phyloP scores from a whole-genome alignment of 2,888 invertebrate genomes.

The Tanypteryx hageni region DNA sequence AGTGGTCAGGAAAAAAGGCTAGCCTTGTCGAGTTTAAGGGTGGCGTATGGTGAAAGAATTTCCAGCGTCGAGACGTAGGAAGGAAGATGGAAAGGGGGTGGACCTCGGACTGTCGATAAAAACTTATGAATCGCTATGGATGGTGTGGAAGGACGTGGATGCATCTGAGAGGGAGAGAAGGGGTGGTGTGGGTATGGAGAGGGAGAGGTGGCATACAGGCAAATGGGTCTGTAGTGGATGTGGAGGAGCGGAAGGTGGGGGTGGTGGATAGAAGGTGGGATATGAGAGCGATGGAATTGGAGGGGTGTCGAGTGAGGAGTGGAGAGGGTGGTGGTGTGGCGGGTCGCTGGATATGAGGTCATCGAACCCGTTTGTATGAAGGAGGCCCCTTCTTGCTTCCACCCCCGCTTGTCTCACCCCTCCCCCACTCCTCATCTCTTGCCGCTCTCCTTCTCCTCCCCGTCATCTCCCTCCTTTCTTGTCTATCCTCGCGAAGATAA shows the following conservation, averaged over 20 bases:
- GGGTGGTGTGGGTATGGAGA: not conserved
- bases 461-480: not conserved
- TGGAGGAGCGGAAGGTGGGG: not conserved
- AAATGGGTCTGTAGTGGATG: not conserved
- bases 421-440: not conserved
- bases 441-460: not conserved
- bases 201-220: not conserved
- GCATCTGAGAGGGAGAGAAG: not conserved
- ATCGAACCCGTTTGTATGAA: slow-evolving; percentile 53
- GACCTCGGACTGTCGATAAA: not conserved
- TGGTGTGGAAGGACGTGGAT: not conserved
- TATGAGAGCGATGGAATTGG: not conserved
- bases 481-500: not conserved
- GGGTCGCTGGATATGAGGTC: not conserved
- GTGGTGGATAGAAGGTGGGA: not conserved
- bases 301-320: not conserved
- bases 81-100: not conserved
- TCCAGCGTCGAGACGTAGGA: not conserved
- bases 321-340: not conserved
- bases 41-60: not conserved
- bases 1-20: not conserved
- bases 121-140: not conserved
- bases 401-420: not conserved
- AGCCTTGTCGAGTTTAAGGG: not conserved
- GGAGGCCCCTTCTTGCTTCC: not conserved